These are phyloP conservation scores for Ophion ventricosus DNA, from an alignment of 2,888 invertebrate genomes.

Conservation along the genomic window DNA sequence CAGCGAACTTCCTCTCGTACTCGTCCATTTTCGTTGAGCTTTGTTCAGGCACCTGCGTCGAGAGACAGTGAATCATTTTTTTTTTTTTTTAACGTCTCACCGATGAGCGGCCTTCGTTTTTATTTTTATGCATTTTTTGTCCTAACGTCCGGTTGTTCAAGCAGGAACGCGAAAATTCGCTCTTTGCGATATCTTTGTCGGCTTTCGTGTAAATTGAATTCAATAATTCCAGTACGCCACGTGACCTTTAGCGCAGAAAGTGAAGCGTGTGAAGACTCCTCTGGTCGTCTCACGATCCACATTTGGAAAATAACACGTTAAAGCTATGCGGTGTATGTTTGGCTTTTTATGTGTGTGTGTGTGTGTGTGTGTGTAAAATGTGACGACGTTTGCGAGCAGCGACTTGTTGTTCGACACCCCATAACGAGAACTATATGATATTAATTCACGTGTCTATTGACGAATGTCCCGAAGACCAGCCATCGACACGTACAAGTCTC, in stretches of 20 bases:
- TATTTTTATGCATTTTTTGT: background rate
- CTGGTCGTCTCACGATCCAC: background rate
- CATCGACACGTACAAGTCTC: too few species aligned
- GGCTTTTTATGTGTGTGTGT: background rate
- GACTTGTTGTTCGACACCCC: background rate
- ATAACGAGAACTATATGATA: too few species aligned
- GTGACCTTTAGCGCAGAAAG: constrained; percentile 5
- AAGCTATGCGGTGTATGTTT: background rate
- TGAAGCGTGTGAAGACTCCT: background rate
- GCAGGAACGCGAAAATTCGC: background rate
- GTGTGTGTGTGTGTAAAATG: background rate
- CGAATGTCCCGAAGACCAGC: too few species aligned
- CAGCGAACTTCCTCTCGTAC: constrained; percentile 87
- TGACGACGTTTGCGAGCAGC: background rate
- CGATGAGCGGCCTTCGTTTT: constrained; percentile 20
- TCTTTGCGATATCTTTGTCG: background rate
- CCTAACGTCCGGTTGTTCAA: background rate
- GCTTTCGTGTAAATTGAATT: constrained; percentile 1
- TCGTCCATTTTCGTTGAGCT: constrained; percentile 79
- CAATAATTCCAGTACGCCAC: background rate
- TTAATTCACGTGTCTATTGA: too few species aligned
- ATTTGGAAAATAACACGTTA: too few species aligned
- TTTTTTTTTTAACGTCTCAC: constrained; percentile 59
- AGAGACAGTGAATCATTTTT: constrained; percentile 66
- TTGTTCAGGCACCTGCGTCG: constrained; percentile 67